Evolutionary conservation across 2,888 invertebrate genomes (phyloP), one percentile per base, ranked within the genome.

Genomic region (Vannuccia rotundouncinata): DNA sequence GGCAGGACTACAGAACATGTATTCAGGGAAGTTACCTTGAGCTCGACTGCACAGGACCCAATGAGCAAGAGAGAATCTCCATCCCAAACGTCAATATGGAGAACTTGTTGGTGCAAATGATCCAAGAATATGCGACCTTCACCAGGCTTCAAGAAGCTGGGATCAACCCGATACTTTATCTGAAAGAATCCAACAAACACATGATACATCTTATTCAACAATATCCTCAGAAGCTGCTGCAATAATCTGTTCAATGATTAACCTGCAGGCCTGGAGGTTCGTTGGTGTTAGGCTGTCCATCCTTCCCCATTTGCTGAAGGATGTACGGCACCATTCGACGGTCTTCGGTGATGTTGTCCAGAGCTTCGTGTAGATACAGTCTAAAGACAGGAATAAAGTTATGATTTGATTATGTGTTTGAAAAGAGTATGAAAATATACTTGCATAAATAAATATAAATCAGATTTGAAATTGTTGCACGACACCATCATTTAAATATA

Each of bases 31-130:
- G 25, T 73, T 59, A 31, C 59, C n/a, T 59, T 79, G 73, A 90
- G 84, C 31, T 89, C 88, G 0, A 90, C 85, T 59, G 86, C 84
- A 77, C 85, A 85, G 0, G 88, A 87, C 0, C 90, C 90, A 29
- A 89, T 84, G 29, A 88, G 86, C 73, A 89, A 84, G 29, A 90
- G 84, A 0, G 89, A 89, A 81, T 89, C 89, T 0, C 89, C 89
- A 83, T 90, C 89, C 89, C 89, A 90, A 0, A 90, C 87, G 82
- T 90, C 89, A 79, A 90, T 87, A 82, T 86, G 86, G 59, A 90
- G 84, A 0, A 85, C 84, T 82, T 88, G 87, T 31, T 85, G 84
- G 0, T 85, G 82, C 22, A 90, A 83, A 82, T 89, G 89, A 45
- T 87, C 84, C 25, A 88, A 82, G 80, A 90, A 89, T 77, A 87